Evolutionary conservation across 2,797 vertebrate species (phyloP), one percentile per base, ranked within the genome.

Genomic region (Helarctos malayanus): DNA sequence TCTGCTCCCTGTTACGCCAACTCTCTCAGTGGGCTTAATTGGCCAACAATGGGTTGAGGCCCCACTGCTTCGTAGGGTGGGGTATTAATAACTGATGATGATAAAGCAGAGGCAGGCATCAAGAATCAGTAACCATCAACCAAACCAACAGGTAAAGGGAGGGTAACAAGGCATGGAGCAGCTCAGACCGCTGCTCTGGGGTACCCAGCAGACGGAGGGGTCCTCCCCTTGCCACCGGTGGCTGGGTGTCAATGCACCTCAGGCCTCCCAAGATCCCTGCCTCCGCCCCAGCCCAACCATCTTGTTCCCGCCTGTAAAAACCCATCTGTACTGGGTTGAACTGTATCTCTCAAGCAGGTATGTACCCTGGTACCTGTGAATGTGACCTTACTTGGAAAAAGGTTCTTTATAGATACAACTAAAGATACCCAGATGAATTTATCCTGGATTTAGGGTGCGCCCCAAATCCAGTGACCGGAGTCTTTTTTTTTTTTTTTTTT

Each of bases 1-100:
- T 71, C 21, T 54, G 52, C 57, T 93, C 88, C 54, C 56, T 69
- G 82, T 86, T 49, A 97, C 3, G 95, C 3, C 0, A 29, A 86
- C 90, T 96, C 76, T 92, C 83, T 94, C 88, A 61, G 96, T 96
- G 91, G 98, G 47, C 69, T 97, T 96, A 95, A 98, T 96, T 97
- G 95, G 97, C 71, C 69, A 96, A 97, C 97, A 97, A 54, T 12
- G 90, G 95, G 83, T 96, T 95, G 29, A 10, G 94, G 81, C 29
- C 83, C 82, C 91, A 79, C 45, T 63, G 82, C 95, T 76, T 89
- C 95, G 95, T 94, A 81, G 87, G 54, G 18, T 59, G 3, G 61
- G 61, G 49, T n/a, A 63, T 89, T 96, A 96, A 96, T 95, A 95
- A 41, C 5, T 8, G 29, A 35, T 96, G 97, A 94, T 54, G 90